These are phyloP conservation scores for Andrena praecox DNA, from an alignment of 2,888 invertebrate genomes.

Conservation along the genomic window DNA sequence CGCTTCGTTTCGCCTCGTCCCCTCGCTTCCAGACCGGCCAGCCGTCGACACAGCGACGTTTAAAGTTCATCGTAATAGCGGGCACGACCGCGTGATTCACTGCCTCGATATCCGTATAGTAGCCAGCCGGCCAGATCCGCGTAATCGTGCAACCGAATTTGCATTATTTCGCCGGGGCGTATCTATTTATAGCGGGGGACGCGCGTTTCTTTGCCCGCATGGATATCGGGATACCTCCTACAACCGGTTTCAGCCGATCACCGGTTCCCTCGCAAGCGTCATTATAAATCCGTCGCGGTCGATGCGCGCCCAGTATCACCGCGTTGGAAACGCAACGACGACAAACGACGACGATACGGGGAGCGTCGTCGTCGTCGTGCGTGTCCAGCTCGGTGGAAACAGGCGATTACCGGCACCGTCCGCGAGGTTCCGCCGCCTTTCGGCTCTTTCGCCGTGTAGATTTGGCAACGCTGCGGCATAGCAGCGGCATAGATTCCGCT, in stretches of 20 bases:
- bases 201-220: constrained; percentile 10
- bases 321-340: constrained; percentile 45
- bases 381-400: constrained; percentile 6
- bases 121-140: not conserved
- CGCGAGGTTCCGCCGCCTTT: constrained; percentile 45
- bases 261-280: constrained; percentile 41
- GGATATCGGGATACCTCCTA: constrained; percentile 27
- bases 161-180: not conserved
- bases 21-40: not conserved
- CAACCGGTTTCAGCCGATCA: constrained; percentile 53
- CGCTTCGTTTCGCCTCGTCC: not conserved
- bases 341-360: constrained; percentile 26
- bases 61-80: not conserved
- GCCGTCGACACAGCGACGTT: not conserved
- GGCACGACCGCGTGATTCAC: not conserved
- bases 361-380: not conserved
- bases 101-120: too few relatives aligned
- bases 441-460: constrained; percentile 46
- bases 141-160: not conserved
- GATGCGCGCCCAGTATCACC: constrained; percentile 36
- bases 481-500: constrained; percentile 80
- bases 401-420: constrained; percentile 24
- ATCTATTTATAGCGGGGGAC: constrained; percentile 45
- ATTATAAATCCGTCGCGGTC: constrained; percentile 58
- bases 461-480: constrained; percentile 73